phyloP scores from a whole-genome alignment of 2,888 invertebrate species.

The Pterostichus madidus region DNA sequence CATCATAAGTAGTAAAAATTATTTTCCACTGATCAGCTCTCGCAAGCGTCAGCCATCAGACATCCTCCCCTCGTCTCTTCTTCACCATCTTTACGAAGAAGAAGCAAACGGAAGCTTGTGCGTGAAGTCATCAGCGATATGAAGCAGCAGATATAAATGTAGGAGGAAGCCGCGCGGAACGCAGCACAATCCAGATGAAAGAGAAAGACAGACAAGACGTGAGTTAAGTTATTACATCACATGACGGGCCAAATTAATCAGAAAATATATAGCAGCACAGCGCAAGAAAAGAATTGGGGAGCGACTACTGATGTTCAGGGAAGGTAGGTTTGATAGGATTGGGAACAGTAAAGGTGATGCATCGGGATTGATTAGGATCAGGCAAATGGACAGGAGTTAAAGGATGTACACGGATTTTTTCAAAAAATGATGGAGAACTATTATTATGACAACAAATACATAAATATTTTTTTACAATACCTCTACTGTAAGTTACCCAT shows the following conservation, averaged over 20 bases:
- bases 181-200: constrained; percentile 49
- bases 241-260: constrained; percentile 72
- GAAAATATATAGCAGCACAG: constrained; percentile 69
- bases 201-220: constrained; percentile 69
- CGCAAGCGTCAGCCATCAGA: not conserved
- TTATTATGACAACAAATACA: not conserved
- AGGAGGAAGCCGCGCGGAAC: constrained; percentile 68
- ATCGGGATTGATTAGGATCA: not conserved
- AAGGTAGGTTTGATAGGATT: constrained; percentile 24
- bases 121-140: constrained; percentile 67
- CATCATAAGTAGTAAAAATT: constrained; percentile 19
- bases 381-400: not conserved
- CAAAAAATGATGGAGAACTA: not conserved
- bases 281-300: constrained; percentile 67
- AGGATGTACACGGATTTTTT: not conserved
- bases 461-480: no score
- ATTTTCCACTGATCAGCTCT: constrained; percentile 3
- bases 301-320: constrained; percentile 4
- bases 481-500: no score
- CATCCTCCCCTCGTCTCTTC: not conserved
- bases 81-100: not conserved
- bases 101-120: not conserved
- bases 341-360: not conserved
- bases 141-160: constrained; percentile 70
- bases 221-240: constrained; percentile 71